Evolutionary conservation across 2,113 vertebrate species (phyloP).

Genomic region (Cranoglanis bouderius): DNA sequence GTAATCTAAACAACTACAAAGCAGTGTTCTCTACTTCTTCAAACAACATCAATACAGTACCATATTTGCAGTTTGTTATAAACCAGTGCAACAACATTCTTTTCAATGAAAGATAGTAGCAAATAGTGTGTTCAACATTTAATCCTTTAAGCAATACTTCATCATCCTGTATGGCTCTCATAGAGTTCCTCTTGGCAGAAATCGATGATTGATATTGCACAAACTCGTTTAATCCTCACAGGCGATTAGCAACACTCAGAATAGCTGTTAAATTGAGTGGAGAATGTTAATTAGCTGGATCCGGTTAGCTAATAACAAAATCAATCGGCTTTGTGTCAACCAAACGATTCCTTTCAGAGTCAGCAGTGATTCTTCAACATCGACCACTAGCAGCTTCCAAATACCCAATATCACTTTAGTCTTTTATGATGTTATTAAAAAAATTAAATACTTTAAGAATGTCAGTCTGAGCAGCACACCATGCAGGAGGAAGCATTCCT

Average conservation of each 20-base stretch:
- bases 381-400: not conserved
- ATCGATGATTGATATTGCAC: constrained; percentile 28
- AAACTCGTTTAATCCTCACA: constrained; percentile 11
- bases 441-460: constrained; percentile 20
- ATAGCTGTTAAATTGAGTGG: constrained; percentile 44
- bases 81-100: not conserved
- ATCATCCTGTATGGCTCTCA: constrained; percentile 16
- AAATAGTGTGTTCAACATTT: not conserved
- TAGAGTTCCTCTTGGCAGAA: constrained; percentile 29
- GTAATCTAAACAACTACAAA: not conserved
- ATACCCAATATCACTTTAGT: not conserved
- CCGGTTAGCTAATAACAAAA: constrained; percentile 48
- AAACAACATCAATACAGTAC: not conserved
- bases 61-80: not conserved
- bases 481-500: not conserved
- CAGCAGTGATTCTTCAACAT: constrained; percentile 26
- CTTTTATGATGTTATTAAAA: constrained; percentile 1
- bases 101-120: not conserved
- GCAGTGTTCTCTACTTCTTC: not conserved
- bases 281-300: constrained; percentile 49
- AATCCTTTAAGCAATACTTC: constrained; percentile 20
- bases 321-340: constrained; percentile 42
- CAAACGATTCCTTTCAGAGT: constrained; percentile 12
- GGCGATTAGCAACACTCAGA: constrained; percentile 45
- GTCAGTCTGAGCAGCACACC: not conserved